Conservation (phyloP, 2,888 invertebrate genomes). For the Salpingus planirostris region DNA sequence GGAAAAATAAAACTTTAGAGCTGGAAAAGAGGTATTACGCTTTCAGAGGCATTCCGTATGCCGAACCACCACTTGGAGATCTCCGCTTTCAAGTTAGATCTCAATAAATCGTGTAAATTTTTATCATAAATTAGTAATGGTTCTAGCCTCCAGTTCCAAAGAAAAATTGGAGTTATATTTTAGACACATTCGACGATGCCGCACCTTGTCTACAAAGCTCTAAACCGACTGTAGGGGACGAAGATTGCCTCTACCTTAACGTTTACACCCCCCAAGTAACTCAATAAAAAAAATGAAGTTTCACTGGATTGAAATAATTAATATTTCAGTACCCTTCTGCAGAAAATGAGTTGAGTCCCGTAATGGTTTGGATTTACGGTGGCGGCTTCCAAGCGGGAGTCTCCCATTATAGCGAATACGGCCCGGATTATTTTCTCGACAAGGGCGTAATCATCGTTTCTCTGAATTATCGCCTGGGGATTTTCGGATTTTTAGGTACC, state of each 20-base stretch:
- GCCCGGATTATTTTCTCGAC: conserved; percentile 21
- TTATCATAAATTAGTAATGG: conserved; percentile 44
- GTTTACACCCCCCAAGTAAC: conserved; percentile 21
- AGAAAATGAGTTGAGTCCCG: not conserved
- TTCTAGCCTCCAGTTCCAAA: conserved; percentile 44
- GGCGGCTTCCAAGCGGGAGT: conserved; percentile 19
- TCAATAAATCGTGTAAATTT: conserved; percentile 5
- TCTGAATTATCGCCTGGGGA: conserved; percentile 21
- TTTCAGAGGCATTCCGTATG: conserved; percentile 19
- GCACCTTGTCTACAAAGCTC: conserved; percentile 16
- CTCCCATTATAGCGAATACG: conserved; percentile 13
- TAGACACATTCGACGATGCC: conserved; percentile 16
- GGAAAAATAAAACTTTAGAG: conserved; percentile 8
- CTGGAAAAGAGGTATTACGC: conserved; percentile 8
- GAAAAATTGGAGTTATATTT: conserved; percentile 16
- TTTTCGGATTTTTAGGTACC: conserved; percentile 21
- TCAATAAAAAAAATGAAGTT: too few relatives aligned
- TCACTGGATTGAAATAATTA: not conserved
- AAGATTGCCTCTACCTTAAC: conserved; percentile 22
- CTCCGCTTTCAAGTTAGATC: conserved; percentile 13
- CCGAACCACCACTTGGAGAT: conserved; percentile 16
- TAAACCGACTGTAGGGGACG: conserved; percentile 12
- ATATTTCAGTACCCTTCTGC: too few relatives aligned
- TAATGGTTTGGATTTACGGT: conserved; percentile 22
- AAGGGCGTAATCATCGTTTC: conserved; percentile 19